A percentile compares a stretch with the other conserved stretches of the same genome.
These are phyloP conservation scores for Oedothorax gibbosus DNA, from an alignment of 1,140 invertebrate species.

Conservation along the genomic window DNA sequence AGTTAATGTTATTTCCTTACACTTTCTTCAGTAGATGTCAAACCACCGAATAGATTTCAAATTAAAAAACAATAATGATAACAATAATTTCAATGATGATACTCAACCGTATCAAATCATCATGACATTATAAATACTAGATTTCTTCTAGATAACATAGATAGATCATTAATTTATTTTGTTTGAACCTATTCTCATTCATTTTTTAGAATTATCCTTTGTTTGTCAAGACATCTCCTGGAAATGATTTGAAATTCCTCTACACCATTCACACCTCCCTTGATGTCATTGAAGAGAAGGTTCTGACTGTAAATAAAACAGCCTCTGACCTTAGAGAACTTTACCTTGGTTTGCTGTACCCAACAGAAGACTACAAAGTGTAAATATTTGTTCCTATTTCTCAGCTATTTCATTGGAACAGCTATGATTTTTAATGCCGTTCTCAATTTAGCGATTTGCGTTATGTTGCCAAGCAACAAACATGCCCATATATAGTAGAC, in stretches of 20 bases:
- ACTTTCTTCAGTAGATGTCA: too few species aligned
- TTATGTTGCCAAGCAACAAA: too few species aligned
- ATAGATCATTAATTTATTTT: neutral
- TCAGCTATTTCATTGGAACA: neutral
- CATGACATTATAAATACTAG: too few species aligned
- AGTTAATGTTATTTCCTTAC: too few species aligned
- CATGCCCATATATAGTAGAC: too few species aligned
- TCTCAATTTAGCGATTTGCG: too few species aligned
- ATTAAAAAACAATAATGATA: too few species aligned
- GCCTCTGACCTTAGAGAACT: constrained; percentile 79
- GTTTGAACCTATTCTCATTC: neutral
- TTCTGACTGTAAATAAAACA: constrained; percentile 76
- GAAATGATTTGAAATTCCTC: constrained; percentile 84
- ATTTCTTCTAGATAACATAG: too few species aligned
- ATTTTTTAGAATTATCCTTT: constrained; percentile 83
- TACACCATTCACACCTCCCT: constrained; percentile 94
- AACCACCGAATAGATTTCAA: too few species aligned
- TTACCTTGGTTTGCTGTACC: constrained; percentile 91
- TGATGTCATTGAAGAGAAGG: constrained; percentile 93
- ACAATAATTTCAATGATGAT: too few species aligned
- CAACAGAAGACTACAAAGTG: constrained; percentile 98
- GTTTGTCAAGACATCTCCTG: constrained; percentile 81
- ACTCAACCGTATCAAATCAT: too few species aligned
- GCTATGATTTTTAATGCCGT: too few species aligned
- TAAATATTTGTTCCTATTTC: constrained; percentile 67